Evolutionary conservation across 2,888 invertebrate species (phyloP), one percentile per base, ranked within the genome.

Genomic region (Choreutis nemorana): DNA sequence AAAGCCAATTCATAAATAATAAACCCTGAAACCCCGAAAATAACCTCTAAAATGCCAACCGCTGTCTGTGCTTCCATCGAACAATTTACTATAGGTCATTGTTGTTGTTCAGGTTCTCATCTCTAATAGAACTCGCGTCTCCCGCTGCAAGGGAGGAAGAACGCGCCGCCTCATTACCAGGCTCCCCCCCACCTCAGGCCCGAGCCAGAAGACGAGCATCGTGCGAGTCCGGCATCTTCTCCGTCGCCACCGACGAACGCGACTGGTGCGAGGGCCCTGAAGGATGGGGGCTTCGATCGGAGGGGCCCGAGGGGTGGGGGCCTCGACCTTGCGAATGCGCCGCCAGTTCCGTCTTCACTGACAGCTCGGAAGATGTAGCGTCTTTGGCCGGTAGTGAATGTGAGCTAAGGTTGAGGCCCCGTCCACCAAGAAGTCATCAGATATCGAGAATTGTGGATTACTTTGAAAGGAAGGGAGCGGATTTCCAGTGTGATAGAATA

Each of bases 181-280:
- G 72, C 2, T 72, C 75, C 29, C 75, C n/a, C n/a, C n/a, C n/a
- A n/a, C n/a, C n/a, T n/a, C n/a, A n/a, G n/a, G n/a, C n/a, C n/a
- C n/a, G n/a, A n/a, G n/a, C n/a, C n/a, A n/a, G n/a, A n/a, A n/a
- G n/a, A n/a, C n/a, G n/a, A n/a, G n/a, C n/a, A n/a, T n/a, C 92
- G 11, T 92, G 92, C 59, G 94, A 94, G 62, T 90, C 90, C 43
- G 94, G 94, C 11, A 93, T 94, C 58, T 94, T 91, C 81, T 91
- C 91, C 31, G 91, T 90, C 46, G 89, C 91, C 38, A 91, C 91
- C 50, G 90, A 89, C 55, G 89, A 89, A 57, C 79, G 27, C 65
- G 66, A 25, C 64, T 67, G 23, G 41, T 77, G 22, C 55, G 28
- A 61, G 65, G 26, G 43, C 44, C 16, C 64, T 65, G 14, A 64